Base-by-base conservation (phyloP, 2,113 vertebrate genomes). In the Promerops cafer region DNA sequence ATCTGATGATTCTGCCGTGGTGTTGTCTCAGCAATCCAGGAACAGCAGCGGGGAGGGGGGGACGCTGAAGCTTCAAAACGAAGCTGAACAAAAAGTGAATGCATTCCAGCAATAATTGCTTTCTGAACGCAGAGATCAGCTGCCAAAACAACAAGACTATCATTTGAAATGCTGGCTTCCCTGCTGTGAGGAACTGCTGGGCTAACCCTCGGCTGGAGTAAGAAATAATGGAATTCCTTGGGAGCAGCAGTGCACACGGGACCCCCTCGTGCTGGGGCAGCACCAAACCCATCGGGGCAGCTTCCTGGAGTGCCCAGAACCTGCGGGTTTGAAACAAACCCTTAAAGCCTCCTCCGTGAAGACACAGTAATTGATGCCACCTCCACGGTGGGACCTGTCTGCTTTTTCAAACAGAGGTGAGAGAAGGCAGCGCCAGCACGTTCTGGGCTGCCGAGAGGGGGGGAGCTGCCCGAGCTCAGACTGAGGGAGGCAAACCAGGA, bases 61-160 rank as follows among this genome's bases (percentile, higher is more conserved):
- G 53, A 33, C 87, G 83, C 52, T 64, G 40, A 84, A 76, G 13
- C 89, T 92, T 80, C 53, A 56, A 75, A 96, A 88, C 2, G 35
- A 39, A 94, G 83, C 95, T 72, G 89, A 92, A 93, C 81, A 91
- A 75, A 74, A 95, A 69, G 57, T 4, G 59, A 94, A 79, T 33
- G 61, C 65, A 85, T 92, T 70, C 91, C 74, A 90, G 83, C 82
- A 94, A 92, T 95, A 96, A 97, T 95, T 96, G 95, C 79, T 95
- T 95, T 97, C 94, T 96, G 93, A 93, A 83, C 44, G 57, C 82
- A 78, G 85, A 97, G 94, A 96, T 96, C 94, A 96, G 89, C 91
- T 96, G 91, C 95, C 91, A 93, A 83, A 94, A 93, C 66, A 95
- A 95, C 89, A 89, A 78, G 87, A 1, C 69, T 88, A 69, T 90